Base-by-base conservation (phyloP, 2,113 vertebrate genomes). In the Sorex fumeus region DNA sequence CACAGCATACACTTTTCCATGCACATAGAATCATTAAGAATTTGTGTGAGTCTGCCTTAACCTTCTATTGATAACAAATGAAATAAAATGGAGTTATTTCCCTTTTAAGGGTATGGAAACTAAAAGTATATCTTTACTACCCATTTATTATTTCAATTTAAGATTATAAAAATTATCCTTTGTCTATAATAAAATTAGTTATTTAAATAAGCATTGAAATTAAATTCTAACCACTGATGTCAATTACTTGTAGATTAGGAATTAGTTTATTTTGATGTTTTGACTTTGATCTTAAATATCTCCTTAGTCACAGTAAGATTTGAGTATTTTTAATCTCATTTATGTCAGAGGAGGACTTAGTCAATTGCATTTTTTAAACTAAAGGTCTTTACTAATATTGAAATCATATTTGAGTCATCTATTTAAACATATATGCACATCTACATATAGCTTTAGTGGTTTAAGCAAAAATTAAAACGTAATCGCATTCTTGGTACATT, bases 161-260 rank as follows among this genome's bases (percentile, higher is more conserved):
- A 95, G 67, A 97, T 96, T 95, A 94, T 66, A 87, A 93, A 93
- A 96, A 62, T 93, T 87, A 96, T 78, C 90, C 90, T 90, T 95
- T 93, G 12, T 70, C 77, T 95, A 96, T 77, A 94, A 96, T 97
- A 96, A 95, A 97, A 94, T 84, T 82, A 10, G 10, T 71, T 86
- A 79, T 80, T 96, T 91, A 97, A 97, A 95, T 95, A 97, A 96
- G n/a, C 36, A 91, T 94, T 86, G 85, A 47, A 95, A 95, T 93
- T 94, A 97, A 97, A 96, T 95, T 91, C 71, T 93, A 91, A 94
- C 19, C 2, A 18, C 74, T 78, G 72, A 93, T 96, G 91, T 76
- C n/a, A 96, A 72, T 96, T 96, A 94, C 50, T 90, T 93, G 47
- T 82, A 88, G 32, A 94, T 97, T 84, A 95, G 0, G 47, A 88